Base-by-base conservation (phyloP, 2,888 invertebrate genomes). In the Apoderus coryli region DNA sequence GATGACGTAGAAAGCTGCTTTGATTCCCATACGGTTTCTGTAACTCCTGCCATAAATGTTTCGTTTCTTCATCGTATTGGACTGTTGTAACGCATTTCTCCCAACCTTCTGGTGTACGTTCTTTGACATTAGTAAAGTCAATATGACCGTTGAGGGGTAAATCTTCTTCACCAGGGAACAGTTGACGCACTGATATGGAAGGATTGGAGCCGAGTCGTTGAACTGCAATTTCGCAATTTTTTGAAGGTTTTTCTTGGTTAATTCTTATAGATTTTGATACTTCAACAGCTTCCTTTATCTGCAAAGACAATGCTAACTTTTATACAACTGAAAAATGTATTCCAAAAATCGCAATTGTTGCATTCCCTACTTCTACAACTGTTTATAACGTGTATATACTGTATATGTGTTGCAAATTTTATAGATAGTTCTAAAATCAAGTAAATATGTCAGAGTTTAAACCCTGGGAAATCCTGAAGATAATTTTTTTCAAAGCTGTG, bases 11-110 rank as follows among this genome's bases (percentile, higher is more conserved):
- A 49, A 86, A 86, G 41, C 84, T 84, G 24, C 84, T 82, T 46
- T 82, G 82, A 53, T 82, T 85, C 3, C 85, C 86, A 44, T 86
- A 86, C 0, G 86, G 86, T 49, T 81, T 72, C 48, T 85, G 82
- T 22, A 86, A 53, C 43, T 81, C 79, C 37, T 77, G 75, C 81
- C 84, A 86, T 3, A 85, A 60, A 4, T 69, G 65, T 34, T 78
- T 79, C 1, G 84, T 85, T n/a, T 81, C 80, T 9, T 68, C 63
- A 46, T 85, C 85, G 40, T 82, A 85, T 46, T 85, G 84, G 30
- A 86, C 72, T 44, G 75, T 70, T 0, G 79, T 70, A 39, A 69
- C 71, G 41, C 81, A 79, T 36, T 80, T 78, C 43, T 84, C 82
- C 84, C 85, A 85, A 1, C 82, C 82, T 46, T 81, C 81, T 0